Evolutionary conservation across 2,113 vertebrate species (phyloP).

Genomic region (Caloenas nicobarica): DNA sequence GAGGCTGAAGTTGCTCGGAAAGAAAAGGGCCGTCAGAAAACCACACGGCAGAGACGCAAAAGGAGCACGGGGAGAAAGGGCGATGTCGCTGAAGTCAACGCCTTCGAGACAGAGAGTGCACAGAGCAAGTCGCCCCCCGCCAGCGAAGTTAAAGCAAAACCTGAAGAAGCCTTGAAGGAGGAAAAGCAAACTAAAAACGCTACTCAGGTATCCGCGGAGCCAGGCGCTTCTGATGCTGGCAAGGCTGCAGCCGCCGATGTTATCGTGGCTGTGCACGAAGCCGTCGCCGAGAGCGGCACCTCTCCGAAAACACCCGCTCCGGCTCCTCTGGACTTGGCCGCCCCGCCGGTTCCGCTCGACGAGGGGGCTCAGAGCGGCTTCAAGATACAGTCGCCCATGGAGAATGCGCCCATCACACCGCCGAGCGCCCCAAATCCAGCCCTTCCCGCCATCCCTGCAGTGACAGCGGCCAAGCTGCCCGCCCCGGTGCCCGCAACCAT

Average conservation of each 20-base stretch:
- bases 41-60: slow-evolving; percentile 81
- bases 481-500: slow-evolving; percentile 63
- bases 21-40: slow-evolving; percentile 84
- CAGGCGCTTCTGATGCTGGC: neutral
- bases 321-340: neutral
- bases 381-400: slow-evolving; percentile 71
- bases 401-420: slow-evolving; percentile 65
- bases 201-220: neutral
- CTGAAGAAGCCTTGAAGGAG: slow-evolving; percentile 53
- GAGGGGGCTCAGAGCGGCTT: slow-evolving; percentile 71
- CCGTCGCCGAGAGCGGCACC: slow-evolving; percentile 14
- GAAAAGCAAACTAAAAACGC: slow-evolving; percentile 41
- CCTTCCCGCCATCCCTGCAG: slow-evolving; percentile 44
- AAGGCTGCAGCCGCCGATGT: neutral
- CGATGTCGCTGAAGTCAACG: slow-evolving; percentile 25
- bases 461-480: slow-evolving; percentile 69
- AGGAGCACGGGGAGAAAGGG: slow-evolving; percentile 79
- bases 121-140: slow-evolving; percentile 47
- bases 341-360: neutral
- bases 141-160: neutral
- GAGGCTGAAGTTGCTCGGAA: slow-evolving; percentile 81
- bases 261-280: neutral
- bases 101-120: slow-evolving; percentile 65
- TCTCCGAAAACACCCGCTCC: neutral
- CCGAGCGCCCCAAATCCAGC: slow-evolving; percentile 44